Evolutionary conservation across 2,797 vertebrate species (phyloP).

Genomic region (Sandelia bainsii): DNA sequence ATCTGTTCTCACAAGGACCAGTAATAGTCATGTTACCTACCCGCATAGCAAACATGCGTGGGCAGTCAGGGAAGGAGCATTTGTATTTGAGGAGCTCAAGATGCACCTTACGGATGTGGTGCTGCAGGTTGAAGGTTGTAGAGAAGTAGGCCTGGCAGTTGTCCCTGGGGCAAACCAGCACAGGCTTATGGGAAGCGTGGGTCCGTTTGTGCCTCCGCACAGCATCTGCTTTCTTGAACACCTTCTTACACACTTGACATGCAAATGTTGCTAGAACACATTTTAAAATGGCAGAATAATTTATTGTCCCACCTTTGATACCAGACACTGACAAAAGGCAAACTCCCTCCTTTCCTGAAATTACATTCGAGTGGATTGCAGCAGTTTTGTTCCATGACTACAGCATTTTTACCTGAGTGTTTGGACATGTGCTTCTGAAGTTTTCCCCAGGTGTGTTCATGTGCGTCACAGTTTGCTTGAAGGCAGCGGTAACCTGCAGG

Average conservation of each 20-base stretch:
- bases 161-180: constrained; percentile 80
- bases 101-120: constrained; percentile 88
- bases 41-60: constrained; percentile 84
- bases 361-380: neutral
- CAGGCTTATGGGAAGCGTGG: constrained; percentile 79
- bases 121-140: constrained; percentile 88
- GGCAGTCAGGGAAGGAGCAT: constrained; percentile 83
- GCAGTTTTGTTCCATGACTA: too few relatives aligned
- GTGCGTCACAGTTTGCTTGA: constrained; percentile 69
- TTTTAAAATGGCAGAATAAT: neutral
- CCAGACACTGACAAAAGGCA: fast-evolving
- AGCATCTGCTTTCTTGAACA: constrained; percentile 68
- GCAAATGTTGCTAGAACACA: constrained; percentile 56
- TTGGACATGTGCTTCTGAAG: constrained; percentile 79
- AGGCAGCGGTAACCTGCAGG: constrained; percentile 84
- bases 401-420: constrained; percentile 77
- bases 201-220: constrained; percentile 81
- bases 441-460: constrained; percentile 80
- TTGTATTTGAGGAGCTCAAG: constrained; percentile 83
- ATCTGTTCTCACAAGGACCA: too few relatives aligned
- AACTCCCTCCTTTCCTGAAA: neutral
- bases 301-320: neutral
- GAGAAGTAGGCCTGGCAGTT: constrained; percentile 86
- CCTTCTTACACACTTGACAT: constrained; percentile 81
- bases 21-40: constrained; percentile 57